phyloP scores from a whole-genome alignment of 2,888 invertebrate species.

The Drosophila meridionalis region DNA sequence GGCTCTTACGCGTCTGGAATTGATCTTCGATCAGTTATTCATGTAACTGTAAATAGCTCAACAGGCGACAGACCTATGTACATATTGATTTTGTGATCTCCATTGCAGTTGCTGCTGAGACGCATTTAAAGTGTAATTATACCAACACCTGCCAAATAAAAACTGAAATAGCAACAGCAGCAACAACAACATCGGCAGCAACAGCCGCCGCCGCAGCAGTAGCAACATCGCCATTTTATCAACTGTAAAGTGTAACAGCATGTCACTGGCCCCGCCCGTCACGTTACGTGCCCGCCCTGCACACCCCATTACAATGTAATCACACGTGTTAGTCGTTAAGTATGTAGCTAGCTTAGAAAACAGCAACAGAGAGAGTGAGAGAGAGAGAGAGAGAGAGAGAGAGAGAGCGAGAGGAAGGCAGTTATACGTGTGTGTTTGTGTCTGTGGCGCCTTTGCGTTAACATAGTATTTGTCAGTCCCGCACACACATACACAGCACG shows the following conservation, averaged over 20 bases:
- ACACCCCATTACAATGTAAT: slow-evolving; percentile 57
- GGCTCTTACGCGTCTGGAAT: too few species aligned
- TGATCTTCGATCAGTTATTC: not conserved
- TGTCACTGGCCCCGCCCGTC: slow-evolving; percentile 14
- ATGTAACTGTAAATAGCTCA: not conserved
- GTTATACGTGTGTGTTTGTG: not conserved
- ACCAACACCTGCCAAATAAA: slow-evolving; percentile 42
- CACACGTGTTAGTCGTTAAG: slow-evolving; percentile 70
- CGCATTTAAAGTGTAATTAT: slow-evolving; percentile 53
- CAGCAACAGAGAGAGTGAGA: not conserved
- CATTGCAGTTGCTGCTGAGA: slow-evolving; percentile 33
- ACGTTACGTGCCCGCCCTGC: slow-evolving; percentile 6
- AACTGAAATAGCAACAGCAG: slow-evolving; percentile 12
- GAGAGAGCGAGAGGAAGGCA: not conserved
- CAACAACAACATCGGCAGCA: slow-evolving; percentile 15
- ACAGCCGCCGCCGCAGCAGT: slow-evolving; percentile 15
- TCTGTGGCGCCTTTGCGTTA: slow-evolving; percentile 12
- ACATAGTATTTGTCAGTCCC: not conserved
- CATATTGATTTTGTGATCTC: not conserved
- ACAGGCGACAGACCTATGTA: not conserved
- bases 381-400: not conserved
- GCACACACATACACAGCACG: not conserved
- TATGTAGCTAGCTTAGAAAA: slow-evolving; percentile 35
- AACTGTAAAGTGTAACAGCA: slow-evolving; percentile 43
- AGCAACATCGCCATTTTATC: slow-evolving; percentile 47